Conservation (phyloP, 2,888 invertebrate species). For the Iphiclides podalirius region DNA sequence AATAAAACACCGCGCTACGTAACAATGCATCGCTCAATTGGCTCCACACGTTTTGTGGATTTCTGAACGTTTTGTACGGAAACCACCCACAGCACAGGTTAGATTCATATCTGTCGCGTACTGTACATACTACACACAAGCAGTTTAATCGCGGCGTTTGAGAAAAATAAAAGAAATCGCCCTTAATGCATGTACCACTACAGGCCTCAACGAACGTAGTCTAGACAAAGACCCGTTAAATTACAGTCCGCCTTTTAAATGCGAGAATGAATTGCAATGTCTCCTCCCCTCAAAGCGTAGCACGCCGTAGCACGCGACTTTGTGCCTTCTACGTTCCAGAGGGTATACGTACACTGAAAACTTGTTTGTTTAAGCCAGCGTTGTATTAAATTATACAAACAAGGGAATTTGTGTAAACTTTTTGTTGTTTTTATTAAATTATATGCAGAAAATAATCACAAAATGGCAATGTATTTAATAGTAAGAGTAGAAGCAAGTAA, state of each 20-base stretch:
- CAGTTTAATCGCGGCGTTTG: conserved; percentile 61
- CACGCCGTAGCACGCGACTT: conserved; percentile 51
- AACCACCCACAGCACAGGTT: background rate
- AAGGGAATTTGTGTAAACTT: too few relatives aligned
- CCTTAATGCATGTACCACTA: conserved; percentile 73
- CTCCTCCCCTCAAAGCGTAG: conserved; percentile 74
- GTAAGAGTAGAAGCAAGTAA: too few relatives aligned
- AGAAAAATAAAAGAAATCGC: conserved; percentile 69
- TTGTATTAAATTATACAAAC: conserved; percentile 21
- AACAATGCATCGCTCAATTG: conserved; percentile 34
- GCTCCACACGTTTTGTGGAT: conserved; percentile 22
- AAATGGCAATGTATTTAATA: too few relatives aligned
- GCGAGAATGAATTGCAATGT: conserved; percentile 76
- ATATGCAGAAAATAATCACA: too few relatives aligned
- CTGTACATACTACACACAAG: conserved; percentile 1
- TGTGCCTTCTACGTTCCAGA: conserved; percentile 44
- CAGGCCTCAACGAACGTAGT: conserved; percentile 47
- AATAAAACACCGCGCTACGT: conserved; percentile 38
- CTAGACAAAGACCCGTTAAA: conserved; percentile 75
- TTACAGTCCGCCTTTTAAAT: conserved; percentile 78
- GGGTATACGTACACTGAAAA: conserved; percentile 37
- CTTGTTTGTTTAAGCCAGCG: conserved; percentile 10
- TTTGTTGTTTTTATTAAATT: too few relatives aligned
- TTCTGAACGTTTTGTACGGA: conserved; percentile 22
- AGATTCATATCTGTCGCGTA: too few relatives aligned